phyloP scores from a whole-genome alignment of 2,113 vertebrate species.

The Lutjanus erythropterus region DNA sequence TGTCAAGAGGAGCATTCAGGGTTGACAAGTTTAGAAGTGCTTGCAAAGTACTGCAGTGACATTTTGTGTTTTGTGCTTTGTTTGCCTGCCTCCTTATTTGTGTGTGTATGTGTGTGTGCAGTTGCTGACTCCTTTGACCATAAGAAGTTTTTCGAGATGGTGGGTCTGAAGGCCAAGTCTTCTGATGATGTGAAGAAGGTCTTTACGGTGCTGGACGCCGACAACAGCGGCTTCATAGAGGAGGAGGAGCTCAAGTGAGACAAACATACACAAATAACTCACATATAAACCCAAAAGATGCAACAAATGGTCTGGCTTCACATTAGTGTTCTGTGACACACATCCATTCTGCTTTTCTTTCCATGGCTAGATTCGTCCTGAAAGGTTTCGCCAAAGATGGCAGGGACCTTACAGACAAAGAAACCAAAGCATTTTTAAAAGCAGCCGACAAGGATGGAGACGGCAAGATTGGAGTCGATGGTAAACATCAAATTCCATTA shows the following conservation, averaged over 20 bases:
- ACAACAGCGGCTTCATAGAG: conserved; percentile 89
- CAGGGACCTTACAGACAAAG: conserved; percentile 91
- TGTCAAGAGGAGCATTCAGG: no score
- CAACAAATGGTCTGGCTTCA: no score
- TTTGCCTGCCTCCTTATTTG: neutral
- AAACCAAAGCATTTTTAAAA: conserved; percentile 91
- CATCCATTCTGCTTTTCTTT: neutral
- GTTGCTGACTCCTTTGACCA: conserved; percentile 88
- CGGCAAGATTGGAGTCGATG: conserved; percentile 95
- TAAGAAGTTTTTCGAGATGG: conserved; percentile 88
- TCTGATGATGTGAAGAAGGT: conserved; percentile 85
- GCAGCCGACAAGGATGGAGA: conserved; percentile 98
- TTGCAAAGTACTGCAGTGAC: neutral
- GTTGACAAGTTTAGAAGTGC: neutral
- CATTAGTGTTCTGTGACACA: neutral
- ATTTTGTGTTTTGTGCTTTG: conserved; percentile 45
- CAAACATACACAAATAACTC: neutral
- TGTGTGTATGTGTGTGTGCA: conserved; percentile 42
- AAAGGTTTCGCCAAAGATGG: conserved; percentile 90
- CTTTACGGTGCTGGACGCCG: conserved; percentile 88
- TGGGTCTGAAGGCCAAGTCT: conserved; percentile 86
- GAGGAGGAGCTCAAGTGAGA: conserved; percentile 90
- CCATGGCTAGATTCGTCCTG: conserved; percentile 87
- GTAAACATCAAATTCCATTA: conserved; percentile 79
- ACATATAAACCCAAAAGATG: neutral